These are phyloP conservation scores for Hydropsyche betteni DNA, from an alignment of 2,888 invertebrate species.

Conservation along the genomic window DNA sequence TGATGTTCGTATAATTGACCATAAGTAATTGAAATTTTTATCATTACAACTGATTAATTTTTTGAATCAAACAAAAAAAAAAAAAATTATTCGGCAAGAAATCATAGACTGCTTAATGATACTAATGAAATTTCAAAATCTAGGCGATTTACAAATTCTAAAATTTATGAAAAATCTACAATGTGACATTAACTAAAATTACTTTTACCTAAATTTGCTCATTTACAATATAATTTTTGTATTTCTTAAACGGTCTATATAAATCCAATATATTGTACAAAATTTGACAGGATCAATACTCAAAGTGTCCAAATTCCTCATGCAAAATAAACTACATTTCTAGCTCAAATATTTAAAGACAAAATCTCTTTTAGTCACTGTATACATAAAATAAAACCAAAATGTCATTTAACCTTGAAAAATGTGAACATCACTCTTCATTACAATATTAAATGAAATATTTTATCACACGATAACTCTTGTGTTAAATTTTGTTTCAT, in stretches of 20 bases:
- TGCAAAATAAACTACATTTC: too few species aligned
- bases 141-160: slow-evolving; percentile 35
- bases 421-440: neutral
- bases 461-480: neutral
- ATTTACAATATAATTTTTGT: slow-evolving; percentile 12
- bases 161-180: slow-evolving; percentile 39
- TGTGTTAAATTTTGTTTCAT: neutral
- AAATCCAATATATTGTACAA: too few species aligned
- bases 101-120: neutral
- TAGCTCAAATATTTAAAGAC: too few species aligned
- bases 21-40: slow-evolving; percentile 9
- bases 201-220: neutral
- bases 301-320: too few species aligned
- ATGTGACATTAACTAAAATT: slow-evolving; percentile 19
- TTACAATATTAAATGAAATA: neutral
- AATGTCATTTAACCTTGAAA: neutral
- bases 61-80: neutral
- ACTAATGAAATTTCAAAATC: slow-evolving; percentile 31
- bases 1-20: slow-evolving; percentile 14
- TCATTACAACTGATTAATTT: too few species aligned
- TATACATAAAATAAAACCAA: too few species aligned
- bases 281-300: too few species aligned
- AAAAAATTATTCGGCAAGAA: neutral
- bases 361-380: too few species aligned
- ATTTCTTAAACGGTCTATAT: too few species aligned